Evolutionary conservation across 2,797 vertebrate species (phyloP).

Genomic region (Spatula clypeata): DNA sequence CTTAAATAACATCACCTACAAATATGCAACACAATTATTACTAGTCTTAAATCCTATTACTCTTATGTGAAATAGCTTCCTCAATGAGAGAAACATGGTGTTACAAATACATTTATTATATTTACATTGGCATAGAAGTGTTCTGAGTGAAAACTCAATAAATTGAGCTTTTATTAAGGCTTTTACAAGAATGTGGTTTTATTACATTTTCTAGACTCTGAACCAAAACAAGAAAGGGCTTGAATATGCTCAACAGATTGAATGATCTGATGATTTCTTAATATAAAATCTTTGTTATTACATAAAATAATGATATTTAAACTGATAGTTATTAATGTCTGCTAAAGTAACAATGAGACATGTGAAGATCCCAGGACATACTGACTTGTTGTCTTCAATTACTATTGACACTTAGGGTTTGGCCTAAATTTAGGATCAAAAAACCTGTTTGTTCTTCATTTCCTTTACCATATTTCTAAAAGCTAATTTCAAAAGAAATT

Average conservation of each 20-base stretch:
- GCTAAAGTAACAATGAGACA: background rate
- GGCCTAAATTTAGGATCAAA: background rate
- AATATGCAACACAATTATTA: background rate
- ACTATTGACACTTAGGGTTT: background rate
- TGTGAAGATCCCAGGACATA: background rate
- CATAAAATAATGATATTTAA: slow-evolving; percentile 20
- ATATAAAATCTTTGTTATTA: background rate
- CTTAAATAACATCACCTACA: background rate
- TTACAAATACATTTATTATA: background rate
- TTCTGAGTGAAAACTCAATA: background rate
- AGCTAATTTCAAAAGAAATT: background rate
- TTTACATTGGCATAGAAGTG: background rate
- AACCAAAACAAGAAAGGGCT: background rate
- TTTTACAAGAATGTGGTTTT: background rate
- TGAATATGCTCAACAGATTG: background rate
- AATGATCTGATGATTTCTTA: background rate
- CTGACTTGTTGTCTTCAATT: background rate
- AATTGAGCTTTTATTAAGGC: background rate
- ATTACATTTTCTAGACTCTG: background rate
- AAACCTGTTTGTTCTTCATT: background rate
- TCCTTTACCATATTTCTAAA: background rate
- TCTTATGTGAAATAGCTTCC: background rate
- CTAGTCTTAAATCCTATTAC: background rate
- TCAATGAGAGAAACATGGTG: background rate
- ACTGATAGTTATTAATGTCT: background rate